Base-by-base conservation (phyloP, 2,113 vertebrate species). In the Poecile atricapillus region DNA sequence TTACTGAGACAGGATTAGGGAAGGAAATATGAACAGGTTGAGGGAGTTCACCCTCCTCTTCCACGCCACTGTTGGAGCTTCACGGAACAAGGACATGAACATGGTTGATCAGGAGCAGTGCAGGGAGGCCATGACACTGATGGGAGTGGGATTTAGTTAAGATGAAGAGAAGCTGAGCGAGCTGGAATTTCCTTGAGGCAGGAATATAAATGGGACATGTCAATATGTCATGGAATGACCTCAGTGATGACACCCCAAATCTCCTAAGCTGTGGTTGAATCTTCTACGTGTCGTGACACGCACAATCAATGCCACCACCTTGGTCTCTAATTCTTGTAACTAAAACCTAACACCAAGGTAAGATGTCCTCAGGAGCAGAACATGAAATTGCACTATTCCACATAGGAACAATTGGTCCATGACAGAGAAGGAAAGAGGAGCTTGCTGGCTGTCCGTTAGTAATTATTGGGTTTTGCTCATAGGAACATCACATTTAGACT, bases 281-380 rank as follows among this genome's bases (percentile, higher is more conserved):
- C 10, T 31, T 37, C 13, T 19, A 10, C 0, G 4, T 20, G 50
- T 52, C 8, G 0, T 55, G 62, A 20, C 49, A 67, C 1, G 1
- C 11, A 30, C 15, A 4, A 25, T 19, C 20, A 67, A 20, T 20
- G 21, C 13, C 8, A 37, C 4, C 70, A 44, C 5, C 4, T 6
- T 67, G 16, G 33, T 31, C 27, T 46, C 41, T 37, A 20, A 37
- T 65, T 24, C 13, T 37, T 2, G 4, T 6, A 31, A 46, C 5
- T 31, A 14, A 5, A 37, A 55, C 11, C 4, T 37, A 3, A 5
- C 12, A 11, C 27, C 50, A 67, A 80, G 41, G 50, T 67, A 21
- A 46, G 33, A 3, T 11, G 2, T 25, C 13, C 39, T 80, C 62
- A 23, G 33, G 39, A 23, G 20, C 11, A 44, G 76, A 30, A 79